Conservation (phyloP, 2,888 invertebrate species). For the Antheraea yamamai region DNA sequence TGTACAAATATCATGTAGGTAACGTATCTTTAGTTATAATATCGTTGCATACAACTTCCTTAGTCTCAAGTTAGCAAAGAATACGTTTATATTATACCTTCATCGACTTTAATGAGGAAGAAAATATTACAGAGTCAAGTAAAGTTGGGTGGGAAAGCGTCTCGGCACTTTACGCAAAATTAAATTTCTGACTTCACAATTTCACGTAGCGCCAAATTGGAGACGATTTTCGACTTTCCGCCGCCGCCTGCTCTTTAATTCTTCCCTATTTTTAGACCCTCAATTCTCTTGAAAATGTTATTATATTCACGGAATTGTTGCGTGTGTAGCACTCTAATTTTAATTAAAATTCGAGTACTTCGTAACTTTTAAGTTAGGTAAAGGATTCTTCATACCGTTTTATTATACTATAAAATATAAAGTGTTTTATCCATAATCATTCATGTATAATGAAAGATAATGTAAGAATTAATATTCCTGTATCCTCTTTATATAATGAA, state of each 20-base stretch:
- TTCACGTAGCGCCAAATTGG: slow-evolving; percentile 22
- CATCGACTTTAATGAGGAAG: not conserved
- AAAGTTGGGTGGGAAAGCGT: slow-evolving; percentile 13
- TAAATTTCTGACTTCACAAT: slow-evolving; percentile 23
- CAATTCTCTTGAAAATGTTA: not conserved
- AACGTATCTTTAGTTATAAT: not conserved
- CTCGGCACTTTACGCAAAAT: slow-evolving; percentile 30
- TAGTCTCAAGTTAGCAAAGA: not conserved
- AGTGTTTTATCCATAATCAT: too few species aligned
- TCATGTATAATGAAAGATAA: too few species aligned
- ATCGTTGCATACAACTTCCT: not conserved
- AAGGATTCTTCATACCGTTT: too few species aligned
- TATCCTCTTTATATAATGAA: too few species aligned
- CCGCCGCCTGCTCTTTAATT: slow-evolving; percentile 10
- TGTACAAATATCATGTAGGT: too few species aligned
- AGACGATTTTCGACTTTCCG: slow-evolving; percentile 17
- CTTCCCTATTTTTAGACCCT: slow-evolving; percentile 18
- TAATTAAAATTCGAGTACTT: not conserved
- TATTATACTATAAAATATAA: too few species aligned
- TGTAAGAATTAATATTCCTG: too few species aligned
- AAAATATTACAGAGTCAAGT: slow-evolving; percentile 5
- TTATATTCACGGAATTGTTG: not conserved
- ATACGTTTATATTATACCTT: not conserved
- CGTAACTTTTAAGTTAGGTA: not conserved
- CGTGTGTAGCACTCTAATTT: not conserved